Percentiles rank a stretch among this genome's conserved stretches.
Conservation (phyloP, 2,888 invertebrate genomes). For the Diabrotica balteata region DNA sequence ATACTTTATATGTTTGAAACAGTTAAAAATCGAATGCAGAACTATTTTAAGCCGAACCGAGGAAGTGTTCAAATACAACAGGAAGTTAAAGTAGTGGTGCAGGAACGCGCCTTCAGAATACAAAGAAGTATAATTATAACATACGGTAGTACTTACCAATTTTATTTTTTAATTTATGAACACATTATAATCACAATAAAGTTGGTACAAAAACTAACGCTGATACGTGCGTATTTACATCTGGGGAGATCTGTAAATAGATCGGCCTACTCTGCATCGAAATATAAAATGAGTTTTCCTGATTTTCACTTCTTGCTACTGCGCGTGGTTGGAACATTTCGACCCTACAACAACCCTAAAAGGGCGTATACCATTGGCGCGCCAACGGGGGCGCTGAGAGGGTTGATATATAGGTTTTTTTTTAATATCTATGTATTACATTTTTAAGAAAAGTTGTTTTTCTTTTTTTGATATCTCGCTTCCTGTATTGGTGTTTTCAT, state of each 20-base stretch:
- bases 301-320: slow-evolving; percentile 20
- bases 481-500: too few species aligned
- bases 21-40: slow-evolving; percentile 17
- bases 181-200: slow-evolving; percentile 19
- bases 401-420: neutral
- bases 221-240: slow-evolving; percentile 15
- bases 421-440: too few species aligned
- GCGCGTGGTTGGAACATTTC: slow-evolving; percentile 19
- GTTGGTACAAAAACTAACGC: slow-evolving; percentile 9
- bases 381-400: neutral
- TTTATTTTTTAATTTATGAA: slow-evolving; percentile 16
- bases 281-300: slow-evolving; percentile 24
- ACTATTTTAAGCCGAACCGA: slow-evolving; percentile 18
- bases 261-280: slow-evolving; percentile 14
- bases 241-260: slow-evolving; percentile 20
- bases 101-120: slow-evolving; percentile 14
- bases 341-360: slow-evolving; percentile 14
- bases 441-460: too few species aligned
- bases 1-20: neutral
- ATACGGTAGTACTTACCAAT: slow-evolving; percentile 13
- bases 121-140: slow-evolving; percentile 1
- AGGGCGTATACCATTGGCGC: slow-evolving; percentile 9
- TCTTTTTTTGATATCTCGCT: too few species aligned
- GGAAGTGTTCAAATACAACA: slow-evolving; percentile 17
- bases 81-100: slow-evolving; percentile 18